Conservation (phyloP, 2,888 invertebrate genomes). For the Apodemia zela region DNA sequence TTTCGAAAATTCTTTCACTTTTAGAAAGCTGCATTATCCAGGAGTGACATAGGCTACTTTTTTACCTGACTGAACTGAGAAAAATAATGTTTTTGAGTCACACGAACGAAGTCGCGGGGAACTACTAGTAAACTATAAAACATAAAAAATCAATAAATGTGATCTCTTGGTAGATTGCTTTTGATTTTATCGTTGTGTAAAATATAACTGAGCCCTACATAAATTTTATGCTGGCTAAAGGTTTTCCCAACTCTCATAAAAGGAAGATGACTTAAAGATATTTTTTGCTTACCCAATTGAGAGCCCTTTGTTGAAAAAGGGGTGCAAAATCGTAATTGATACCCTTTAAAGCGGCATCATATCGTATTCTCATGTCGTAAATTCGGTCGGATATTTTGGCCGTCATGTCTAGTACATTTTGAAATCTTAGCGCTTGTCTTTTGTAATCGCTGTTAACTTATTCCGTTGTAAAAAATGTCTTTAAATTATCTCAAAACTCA, state of each 20-base stretch:
- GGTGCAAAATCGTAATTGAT: slow-evolving; percentile 24
- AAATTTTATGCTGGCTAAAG: slow-evolving; percentile 11
- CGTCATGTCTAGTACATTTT: slow-evolving; percentile 2
- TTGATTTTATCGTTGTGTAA: slow-evolving; percentile 10
- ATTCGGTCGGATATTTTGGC: neutral
- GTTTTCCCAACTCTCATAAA: slow-evolving; percentile 18
- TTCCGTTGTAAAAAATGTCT: no score
- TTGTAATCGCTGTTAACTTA: no score
- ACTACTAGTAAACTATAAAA: neutral
- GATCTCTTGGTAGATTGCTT: slow-evolving; percentile 4
- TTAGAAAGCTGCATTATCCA: no score
- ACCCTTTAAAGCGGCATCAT: slow-evolving; percentile 22
- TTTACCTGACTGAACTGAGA: no score
- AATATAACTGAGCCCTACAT: slow-evolving; percentile 7
- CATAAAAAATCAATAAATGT: neutral
- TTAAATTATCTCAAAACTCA: no score
- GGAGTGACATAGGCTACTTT: no score
- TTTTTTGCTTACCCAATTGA: slow-evolving; percentile 23
- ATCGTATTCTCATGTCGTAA: slow-evolving; percentile 22
- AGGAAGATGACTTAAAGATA: slow-evolving; percentile 21
- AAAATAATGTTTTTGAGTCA: no score
- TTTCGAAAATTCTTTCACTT: no score
- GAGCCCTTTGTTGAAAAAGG: slow-evolving; percentile 21
- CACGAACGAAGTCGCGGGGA: no score
- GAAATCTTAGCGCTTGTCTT: neutral